Conservation (phyloP, 2,113 vertebrate genomes). For the Gopherus flavomarginatus region DNA sequence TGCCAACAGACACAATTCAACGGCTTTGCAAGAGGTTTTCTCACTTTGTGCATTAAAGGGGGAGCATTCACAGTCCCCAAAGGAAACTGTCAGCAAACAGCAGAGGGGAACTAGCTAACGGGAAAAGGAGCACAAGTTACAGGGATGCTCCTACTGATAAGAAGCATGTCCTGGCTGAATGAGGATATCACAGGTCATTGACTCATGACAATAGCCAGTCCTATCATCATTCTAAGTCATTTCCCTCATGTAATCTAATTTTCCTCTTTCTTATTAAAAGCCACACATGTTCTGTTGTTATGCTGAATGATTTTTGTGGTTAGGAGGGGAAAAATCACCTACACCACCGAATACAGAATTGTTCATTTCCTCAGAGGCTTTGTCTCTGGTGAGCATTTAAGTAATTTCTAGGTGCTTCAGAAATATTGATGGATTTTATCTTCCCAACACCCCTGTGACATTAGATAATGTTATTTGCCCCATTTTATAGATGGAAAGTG, state of each 20-base stretch:
- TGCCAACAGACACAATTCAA: background rate
- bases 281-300: accelerated
- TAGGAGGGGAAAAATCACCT: accelerated
- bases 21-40: constrained; percentile 23
- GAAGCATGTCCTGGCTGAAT: background rate
- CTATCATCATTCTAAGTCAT: background rate
- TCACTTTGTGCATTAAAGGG: background rate
- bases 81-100: constrained; percentile 3
- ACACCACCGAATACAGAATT: background rate
- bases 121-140: background rate
- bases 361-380: background rate
- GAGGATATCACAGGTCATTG: background rate
- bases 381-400: background rate
- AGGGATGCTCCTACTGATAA: background rate
- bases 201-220: accelerated
- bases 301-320: background rate
- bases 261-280: background rate
- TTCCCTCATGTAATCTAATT: background rate
- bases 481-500: background rate
- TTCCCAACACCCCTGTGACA: background rate
- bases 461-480: background rate
- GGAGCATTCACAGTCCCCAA: background rate
- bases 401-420: accelerated
- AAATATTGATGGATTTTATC: background rate
- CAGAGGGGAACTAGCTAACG: background rate